Percentiles rank a stretch among this genome's conserved stretches.
These are phyloP conservation scores for Mythimna pallens DNA, from an alignment of 2,888 invertebrate species.

Conservation along the genomic window DNA sequence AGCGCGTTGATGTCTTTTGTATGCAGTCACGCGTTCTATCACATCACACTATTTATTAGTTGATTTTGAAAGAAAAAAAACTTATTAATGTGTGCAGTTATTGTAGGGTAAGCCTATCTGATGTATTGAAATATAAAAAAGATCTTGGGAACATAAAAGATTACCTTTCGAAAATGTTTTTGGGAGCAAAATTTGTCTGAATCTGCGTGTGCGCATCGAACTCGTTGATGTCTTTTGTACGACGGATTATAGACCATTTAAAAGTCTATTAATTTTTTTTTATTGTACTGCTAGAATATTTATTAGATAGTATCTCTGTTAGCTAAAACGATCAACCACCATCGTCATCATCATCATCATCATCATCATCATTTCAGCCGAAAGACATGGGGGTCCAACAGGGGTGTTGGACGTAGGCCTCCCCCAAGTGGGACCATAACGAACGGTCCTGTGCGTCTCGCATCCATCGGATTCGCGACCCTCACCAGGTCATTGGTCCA, in stretches of 20 bases:
- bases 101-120: neutral
- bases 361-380: too few relatives aligned
- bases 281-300: neutral
- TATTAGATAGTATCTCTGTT: too few relatives aligned
- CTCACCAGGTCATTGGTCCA: too few relatives aligned
- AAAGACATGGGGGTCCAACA: too few relatives aligned
- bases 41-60: constrained; percentile 26
- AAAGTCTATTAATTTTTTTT: neutral
- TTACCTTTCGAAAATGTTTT: neutral
- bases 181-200: neutral
- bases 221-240: constrained; percentile 78
- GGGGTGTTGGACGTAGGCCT: too few relatives aligned
- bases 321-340: too few relatives aligned
- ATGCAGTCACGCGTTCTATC: constrained; percentile 55
- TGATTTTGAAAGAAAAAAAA: neutral
- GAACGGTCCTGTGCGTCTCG: too few relatives aligned
- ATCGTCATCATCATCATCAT: too few relatives aligned
- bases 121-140: neutral
- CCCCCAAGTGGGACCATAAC: too few relatives aligned
- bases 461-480: too few relatives aligned
- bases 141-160: neutral
- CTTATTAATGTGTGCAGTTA: neutral
- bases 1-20: constrained; percentile 80
- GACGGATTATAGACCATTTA: neutral
- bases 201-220: constrained; percentile 69